phyloP scores from a whole-genome alignment of 2,888 invertebrate genomes.

The Heliconius sara region DNA sequence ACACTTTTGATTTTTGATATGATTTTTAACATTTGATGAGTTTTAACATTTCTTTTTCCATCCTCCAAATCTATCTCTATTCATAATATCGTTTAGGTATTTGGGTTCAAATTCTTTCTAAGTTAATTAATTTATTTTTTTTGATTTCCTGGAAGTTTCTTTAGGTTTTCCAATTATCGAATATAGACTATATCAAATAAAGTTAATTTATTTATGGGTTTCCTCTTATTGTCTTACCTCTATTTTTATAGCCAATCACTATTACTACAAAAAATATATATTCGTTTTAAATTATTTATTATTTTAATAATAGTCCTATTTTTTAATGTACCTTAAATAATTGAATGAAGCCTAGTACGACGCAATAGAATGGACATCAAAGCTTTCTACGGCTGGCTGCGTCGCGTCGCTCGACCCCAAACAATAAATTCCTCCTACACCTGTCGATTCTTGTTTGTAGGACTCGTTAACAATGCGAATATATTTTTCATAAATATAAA shows the following conservation, averaged over 20 bases:
- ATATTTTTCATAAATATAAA: not conserved
- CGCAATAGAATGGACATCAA: slow-evolving; percentile 32
- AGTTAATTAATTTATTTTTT: not conserved
- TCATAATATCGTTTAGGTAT: not conserved
- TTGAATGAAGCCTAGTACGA: slow-evolving; percentile 4
- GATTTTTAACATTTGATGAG: too few species aligned
- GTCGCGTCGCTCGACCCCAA: slow-evolving; percentile 56
- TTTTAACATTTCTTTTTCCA: too few species aligned
- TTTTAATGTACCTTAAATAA: slow-evolving; percentile 22
- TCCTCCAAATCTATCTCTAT: not conserved
- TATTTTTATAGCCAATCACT: too few species aligned
- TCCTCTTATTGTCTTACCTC: too few species aligned
- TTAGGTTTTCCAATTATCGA: too few species aligned
- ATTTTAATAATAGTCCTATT: not conserved
- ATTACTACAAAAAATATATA: too few species aligned
- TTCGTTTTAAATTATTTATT: not conserved
- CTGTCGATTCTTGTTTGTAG: slow-evolving; percentile 25
- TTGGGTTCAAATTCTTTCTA: not conserved
- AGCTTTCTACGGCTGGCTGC: slow-evolving; percentile 41
- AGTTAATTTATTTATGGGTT: too few species aligned
- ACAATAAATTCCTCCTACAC: slow-evolving; percentile 48
- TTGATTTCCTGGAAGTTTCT: too few species aligned
- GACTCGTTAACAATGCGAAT: not conserved
- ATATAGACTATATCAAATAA: too few species aligned
- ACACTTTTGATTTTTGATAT: too few species aligned